A percentile compares a stretch with the other conserved stretches of the same genome.
These are phyloP conservation scores for Cheilosia vernalis DNA, from an alignment of 2,888 invertebrate genomes.

Conservation along the genomic window DNA sequence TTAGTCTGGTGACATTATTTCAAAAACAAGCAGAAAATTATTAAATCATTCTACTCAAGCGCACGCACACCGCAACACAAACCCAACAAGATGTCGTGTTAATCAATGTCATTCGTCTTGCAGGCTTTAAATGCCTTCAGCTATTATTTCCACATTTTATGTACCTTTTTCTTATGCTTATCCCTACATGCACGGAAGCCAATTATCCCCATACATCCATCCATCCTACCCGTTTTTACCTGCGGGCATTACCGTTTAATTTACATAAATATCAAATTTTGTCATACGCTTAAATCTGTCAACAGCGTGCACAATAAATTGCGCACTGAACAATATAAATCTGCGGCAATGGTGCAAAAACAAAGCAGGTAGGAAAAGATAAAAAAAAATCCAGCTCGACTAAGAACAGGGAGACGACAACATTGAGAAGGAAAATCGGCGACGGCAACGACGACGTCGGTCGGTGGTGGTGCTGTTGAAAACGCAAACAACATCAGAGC, in stretches of 20 bases:
- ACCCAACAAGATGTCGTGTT: slow-evolving; percentile 46
- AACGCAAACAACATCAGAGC: slow-evolving; percentile 66
- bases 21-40: slow-evolving; percentile 21
- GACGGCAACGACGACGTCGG: slow-evolving; percentile 5
- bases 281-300: slow-evolving; percentile 75
- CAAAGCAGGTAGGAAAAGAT: slow-evolving; percentile 1
- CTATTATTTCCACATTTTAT: slow-evolving; percentile 59
- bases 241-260: slow-evolving; percentile 67
- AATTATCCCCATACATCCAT: slow-evolving; percentile 61
- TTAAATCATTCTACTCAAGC: slow-evolving; percentile 30
- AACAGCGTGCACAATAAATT: slow-evolving; percentile 73
- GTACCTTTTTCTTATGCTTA: slow-evolving; percentile 22
- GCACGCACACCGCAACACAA: not conserved
- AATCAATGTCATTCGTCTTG: slow-evolving; percentile 57
- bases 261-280: slow-evolving; percentile 75
- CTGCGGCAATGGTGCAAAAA: slow-evolving; percentile 50
- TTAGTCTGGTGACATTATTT: slow-evolving; percentile 1
- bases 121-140: slow-evolving; percentile 57
- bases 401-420: slow-evolving; percentile 29
- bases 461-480: slow-evolving; percentile 37
- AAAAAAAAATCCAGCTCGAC: slow-evolving; percentile 27
- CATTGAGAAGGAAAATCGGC: slow-evolving; percentile 6
- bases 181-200: slow-evolving; percentile 50
- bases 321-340: slow-evolving; percentile 71
- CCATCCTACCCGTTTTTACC: slow-evolving; percentile 41